Conservation (phyloP, 2,888 invertebrate species). For the Ennomos fuscantarius region DNA sequence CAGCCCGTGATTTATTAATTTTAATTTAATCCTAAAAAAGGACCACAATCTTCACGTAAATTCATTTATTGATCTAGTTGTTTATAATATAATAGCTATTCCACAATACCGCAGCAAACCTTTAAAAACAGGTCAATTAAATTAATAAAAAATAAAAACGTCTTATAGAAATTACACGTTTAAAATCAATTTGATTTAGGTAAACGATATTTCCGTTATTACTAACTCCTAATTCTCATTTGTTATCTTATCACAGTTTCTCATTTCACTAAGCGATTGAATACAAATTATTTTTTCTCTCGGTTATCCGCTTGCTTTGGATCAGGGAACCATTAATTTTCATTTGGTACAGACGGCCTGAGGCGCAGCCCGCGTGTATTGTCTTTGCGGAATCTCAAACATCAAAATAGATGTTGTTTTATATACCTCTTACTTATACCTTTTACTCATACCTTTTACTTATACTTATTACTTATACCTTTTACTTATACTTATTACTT, state of each 20-base stretch:
- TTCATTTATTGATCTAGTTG: conserved; percentile 39
- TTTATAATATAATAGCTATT: not conserved
- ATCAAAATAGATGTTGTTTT: conserved; percentile 23
- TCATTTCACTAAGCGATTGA: conserved; percentile 15
- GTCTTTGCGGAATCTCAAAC: conserved; percentile 24
- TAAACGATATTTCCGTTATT: too few species aligned
- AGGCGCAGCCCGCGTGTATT: conserved; percentile 41
- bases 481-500: too few species aligned
- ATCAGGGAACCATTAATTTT: conserved; percentile 70
- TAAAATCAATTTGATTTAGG: too few species aligned
- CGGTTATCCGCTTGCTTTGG: conserved; percentile 15
- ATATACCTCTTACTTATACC: not conserved
- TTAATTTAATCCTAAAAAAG: conserved; percentile 67
- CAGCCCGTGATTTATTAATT: conserved; percentile 65
- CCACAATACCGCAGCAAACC: too few species aligned
- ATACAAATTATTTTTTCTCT: conserved; percentile 31
- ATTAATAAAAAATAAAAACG: too few species aligned
- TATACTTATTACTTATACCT: too few species aligned
- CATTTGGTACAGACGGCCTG: conserved; percentile 67
- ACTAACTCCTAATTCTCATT: too few species aligned
- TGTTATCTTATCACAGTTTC: not conserved
- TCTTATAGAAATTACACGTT: too few species aligned
- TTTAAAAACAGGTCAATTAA: too few species aligned
- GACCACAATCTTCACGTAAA: conserved; percentile 38
- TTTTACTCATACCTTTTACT: too few species aligned